Evolutionary conservation across 2,797 vertebrate species (phyloP).

Genomic region (Enteromius unitaeniatus): DNA sequence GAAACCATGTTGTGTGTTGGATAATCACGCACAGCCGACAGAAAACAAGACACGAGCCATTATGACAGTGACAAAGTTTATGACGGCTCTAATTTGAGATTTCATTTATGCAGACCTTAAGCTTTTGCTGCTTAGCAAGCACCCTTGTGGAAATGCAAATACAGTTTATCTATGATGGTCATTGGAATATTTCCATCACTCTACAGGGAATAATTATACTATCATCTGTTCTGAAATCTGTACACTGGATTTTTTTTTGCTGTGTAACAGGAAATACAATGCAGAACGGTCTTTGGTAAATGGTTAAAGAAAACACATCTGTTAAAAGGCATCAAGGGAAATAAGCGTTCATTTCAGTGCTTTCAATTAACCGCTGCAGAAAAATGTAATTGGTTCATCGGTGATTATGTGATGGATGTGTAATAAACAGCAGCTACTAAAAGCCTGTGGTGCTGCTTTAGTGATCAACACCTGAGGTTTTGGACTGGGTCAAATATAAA

Average conservation of each 20-base stretch:
- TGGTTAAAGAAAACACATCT: slow-evolving; percentile 19
- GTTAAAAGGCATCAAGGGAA: slow-evolving; percentile 28
- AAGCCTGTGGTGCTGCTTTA: slow-evolving; percentile 1
- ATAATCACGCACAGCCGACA: neutral
- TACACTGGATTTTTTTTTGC: neutral
- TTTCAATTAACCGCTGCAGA: slow-evolving; percentile 22
- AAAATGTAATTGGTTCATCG: neutral
- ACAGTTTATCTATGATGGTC: neutral
- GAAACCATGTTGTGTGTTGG: neutral
- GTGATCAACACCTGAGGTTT: neutral
- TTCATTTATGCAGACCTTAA: neutral
- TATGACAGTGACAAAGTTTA: slow-evolving; percentile 13
- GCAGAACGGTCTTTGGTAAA: slow-evolving; percentile 10
- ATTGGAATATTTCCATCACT: slow-evolving; percentile 4
- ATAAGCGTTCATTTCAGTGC: slow-evolving; percentile 8
- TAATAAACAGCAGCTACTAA: slow-evolving; percentile 7
- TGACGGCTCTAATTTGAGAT: slow-evolving; percentile 8
- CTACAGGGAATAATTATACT: slow-evolving; percentile 22
- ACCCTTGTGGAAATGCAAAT: neutral
- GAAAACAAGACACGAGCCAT: slow-evolving; percentile 2
- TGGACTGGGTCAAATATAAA: slow-evolving; percentile 12
- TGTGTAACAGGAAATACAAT: neutral
- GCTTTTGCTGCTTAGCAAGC: neutral
- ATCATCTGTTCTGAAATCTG: slow-evolving; percentile 27
- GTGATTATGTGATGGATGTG: slow-evolving; percentile 10